Conservation (phyloP, 2,113 vertebrate genomes). For the Haemorhous mexicanus region DNA sequence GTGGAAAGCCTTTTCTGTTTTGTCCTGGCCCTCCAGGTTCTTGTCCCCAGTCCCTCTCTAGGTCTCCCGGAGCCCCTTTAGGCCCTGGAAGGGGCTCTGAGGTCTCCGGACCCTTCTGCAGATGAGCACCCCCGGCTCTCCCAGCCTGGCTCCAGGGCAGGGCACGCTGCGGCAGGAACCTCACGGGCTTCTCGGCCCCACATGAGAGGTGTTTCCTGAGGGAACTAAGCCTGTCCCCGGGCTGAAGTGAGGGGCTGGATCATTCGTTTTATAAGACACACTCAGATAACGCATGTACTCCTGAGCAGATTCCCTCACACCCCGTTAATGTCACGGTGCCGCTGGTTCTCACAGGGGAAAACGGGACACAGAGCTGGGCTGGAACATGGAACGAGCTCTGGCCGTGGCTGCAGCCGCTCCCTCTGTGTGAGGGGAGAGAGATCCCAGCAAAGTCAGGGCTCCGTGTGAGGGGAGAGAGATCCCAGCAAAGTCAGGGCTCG, state of each 20-base stretch:
- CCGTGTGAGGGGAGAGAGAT: too few species aligned
- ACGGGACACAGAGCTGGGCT: background rate
- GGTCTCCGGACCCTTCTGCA: background rate
- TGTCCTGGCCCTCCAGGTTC: background rate
- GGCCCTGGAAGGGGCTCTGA: background rate
- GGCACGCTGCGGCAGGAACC: accelerated
- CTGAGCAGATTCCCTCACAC: background rate
- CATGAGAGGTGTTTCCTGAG: background rate
- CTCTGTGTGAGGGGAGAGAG: too few species aligned
- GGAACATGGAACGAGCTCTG: background rate
- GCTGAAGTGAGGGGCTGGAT: accelerated
- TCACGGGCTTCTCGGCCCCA: background rate
- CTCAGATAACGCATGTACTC: background rate
- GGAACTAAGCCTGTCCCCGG: too few species aligned
- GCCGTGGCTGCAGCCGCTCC: too few species aligned
- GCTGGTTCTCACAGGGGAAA: background rate
- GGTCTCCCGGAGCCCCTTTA: background rate
- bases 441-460: too few species aligned
- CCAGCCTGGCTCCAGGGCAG: background rate
- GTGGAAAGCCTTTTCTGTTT: background rate
- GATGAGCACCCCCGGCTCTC: background rate
- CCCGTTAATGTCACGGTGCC: accelerated
- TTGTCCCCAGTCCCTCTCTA: background rate
- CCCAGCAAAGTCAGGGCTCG: too few species aligned
- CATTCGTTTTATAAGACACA: background rate